These are phyloP conservation scores for Scaptomyza polygonia DNA, from an alignment of 2,888 invertebrate genomes.

Conservation along the genomic window DNA sequence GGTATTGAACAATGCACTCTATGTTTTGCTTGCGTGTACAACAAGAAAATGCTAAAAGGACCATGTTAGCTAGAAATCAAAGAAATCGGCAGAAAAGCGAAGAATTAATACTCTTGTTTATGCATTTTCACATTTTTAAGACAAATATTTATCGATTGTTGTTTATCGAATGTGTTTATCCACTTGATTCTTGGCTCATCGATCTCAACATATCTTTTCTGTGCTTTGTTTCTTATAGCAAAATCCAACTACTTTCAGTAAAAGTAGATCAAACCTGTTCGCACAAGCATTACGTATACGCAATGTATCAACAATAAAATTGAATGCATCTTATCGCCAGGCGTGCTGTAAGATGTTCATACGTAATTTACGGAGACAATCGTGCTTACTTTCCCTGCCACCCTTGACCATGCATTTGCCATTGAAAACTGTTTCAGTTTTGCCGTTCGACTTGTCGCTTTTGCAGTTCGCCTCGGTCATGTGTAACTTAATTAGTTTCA, in stretches of 20 bases:
- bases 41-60: conserved; percentile 23
- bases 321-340: conserved; percentile 3
- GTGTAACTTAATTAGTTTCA: conserved; percentile 72
- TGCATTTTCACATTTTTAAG: too few relatives aligned
- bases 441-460: conserved; percentile 46
- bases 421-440: conserved; percentile 45
- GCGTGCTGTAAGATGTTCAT: background rate
- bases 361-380: conserved; percentile 2
- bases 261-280: background rate
- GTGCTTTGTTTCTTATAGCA: background rate
- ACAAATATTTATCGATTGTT: too few relatives aligned
- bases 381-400: background rate
- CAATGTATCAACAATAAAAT: conserved; percentile 13
- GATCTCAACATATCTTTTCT: background rate
- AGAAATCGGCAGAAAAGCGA: background rate
- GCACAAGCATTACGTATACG: conserved; percentile 45
- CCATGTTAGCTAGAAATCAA: background rate
- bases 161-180: too few relatives aligned
- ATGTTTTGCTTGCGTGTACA: conserved; percentile 8
- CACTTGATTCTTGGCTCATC: background rate
- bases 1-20: conserved; percentile 21
- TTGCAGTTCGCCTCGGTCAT: conserved; percentile 40
- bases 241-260: background rate
- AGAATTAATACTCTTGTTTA: conserved; percentile 11
- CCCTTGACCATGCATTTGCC: conserved; percentile 4